A percentile compares a stretch with the other conserved stretches of the same genome.
Evolutionary conservation across 2,888 invertebrate species (phyloP).

Genomic region (Pharmacophagus antenor): DNA sequence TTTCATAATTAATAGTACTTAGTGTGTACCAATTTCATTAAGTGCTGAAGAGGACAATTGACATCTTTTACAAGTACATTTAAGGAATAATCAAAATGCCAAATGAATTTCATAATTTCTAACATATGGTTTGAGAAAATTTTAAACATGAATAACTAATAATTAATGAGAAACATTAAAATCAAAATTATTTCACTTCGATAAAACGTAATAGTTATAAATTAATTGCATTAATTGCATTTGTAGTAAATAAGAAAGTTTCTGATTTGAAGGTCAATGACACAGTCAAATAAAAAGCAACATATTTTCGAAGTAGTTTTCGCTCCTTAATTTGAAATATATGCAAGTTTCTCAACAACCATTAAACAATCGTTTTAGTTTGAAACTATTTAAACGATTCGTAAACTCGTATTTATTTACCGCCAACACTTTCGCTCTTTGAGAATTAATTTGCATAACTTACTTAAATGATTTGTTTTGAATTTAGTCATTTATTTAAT

Average conservation of each 20-base stretch:
- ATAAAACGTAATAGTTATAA: slow-evolving; percentile 1
- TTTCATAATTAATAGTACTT: too few species aligned
- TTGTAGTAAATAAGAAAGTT: slow-evolving; percentile 24
- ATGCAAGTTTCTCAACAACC: background rate
- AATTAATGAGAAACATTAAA: background rate
- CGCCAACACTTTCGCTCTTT: slow-evolving; percentile 26
- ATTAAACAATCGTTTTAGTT: slow-evolving; percentile 20
- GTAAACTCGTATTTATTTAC: slow-evolving; percentile 4
- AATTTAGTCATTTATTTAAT: slow-evolving; percentile 5
- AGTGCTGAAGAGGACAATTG: too few species aligned
- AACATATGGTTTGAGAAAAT: too few species aligned
- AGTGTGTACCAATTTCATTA: too few species aligned
- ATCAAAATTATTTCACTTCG: background rate
- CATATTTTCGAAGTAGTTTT: background rate
- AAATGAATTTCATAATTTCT: too few species aligned
- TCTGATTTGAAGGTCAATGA: slow-evolving; percentile 12
- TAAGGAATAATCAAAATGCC: too few species aligned
- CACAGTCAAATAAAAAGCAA: slow-evolving; percentile 1
- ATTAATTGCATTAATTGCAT: too few species aligned
- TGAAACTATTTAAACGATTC: slow-evolving; percentile 17
- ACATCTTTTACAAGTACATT: too few species aligned
- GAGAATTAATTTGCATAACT: slow-evolving; percentile 24
- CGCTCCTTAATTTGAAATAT: background rate
- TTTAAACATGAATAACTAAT: too few species aligned
- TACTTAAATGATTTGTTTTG: slow-evolving; percentile 3